Evolutionary conservation across 2,113 vertebrate genomes (phyloP), one percentile per base, ranked within the genome.

Genomic region (Sphaerodactylus townsendi): DNA sequence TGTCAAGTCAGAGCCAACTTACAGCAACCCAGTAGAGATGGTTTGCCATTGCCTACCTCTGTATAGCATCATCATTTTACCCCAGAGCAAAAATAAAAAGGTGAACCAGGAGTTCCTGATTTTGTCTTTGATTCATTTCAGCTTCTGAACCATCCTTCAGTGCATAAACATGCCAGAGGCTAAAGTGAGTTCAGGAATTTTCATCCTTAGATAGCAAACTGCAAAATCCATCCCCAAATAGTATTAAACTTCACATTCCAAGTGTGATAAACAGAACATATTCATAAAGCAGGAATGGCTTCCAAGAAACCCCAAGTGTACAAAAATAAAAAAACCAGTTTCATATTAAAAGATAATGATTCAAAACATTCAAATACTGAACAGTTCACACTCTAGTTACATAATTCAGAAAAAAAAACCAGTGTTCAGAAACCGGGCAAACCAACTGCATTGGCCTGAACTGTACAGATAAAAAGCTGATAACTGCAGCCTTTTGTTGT

Each of bases 321-420:
- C 92, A 91, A 92, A 93, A 89, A n/a, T 90, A 88, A 85, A 92
- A 95, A 96, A 94, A 85, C 91, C 87, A 94, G 81, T 92, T 88
- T 91, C 89, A 92, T 91, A 91, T 94, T 88, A 85, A 90, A 95
- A 91, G 88, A 91, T 89, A 92, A 92, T 94, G 85, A 83, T 91
- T 90, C 88, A 93, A 84, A 39, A 83, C 92, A 87, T 92, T 86
- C 93, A 91, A 93, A 56, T 85, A 95, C 91, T 69, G 91, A 93
- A 94, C 90, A 94, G 88, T 88, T 88, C 93, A 94, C 86, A 95
- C 79, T 77, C 70, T 76, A 94, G 85, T 91, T 92, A 94, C 90
- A 91, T 82, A 92, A 80, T 88, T 91, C 85, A 85, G 79, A 68
- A 66, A 65, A 64, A 39, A 83, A 59, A 62, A 23, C 3, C 71